phyloP scores from a whole-genome alignment of 2,797 vertebrate species.

The Melanogrammus aeglefinus region DNA sequence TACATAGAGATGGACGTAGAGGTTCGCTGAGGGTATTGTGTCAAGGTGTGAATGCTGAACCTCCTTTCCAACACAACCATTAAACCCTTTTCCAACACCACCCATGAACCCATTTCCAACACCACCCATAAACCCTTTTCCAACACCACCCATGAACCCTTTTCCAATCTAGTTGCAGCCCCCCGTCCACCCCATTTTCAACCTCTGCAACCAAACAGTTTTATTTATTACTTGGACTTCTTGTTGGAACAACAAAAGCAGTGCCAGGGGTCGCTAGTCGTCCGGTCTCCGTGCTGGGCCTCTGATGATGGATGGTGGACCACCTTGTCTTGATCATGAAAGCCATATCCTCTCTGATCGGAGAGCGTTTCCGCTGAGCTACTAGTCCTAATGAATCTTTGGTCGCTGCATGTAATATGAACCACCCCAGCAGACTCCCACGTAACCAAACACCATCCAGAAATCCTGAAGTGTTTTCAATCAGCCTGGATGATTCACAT shows the following conservation, averaged over 20 bases:
- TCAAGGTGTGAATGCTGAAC: constrained; percentile 35
- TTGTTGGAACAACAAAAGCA: neutral
- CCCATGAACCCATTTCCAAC: constrained; percentile 24
- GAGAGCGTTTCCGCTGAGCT: too few species aligned
- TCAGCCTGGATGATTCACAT: neutral
- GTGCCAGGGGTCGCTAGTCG: constrained; percentile 6
- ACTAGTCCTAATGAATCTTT: constrained; percentile 38
- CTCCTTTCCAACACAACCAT: constrained; percentile 25
- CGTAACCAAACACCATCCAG: constrained; percentile 27
- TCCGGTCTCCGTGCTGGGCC: constrained; percentile 14
- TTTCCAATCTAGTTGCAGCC: constrained; percentile 21
- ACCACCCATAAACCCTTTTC: constrained; percentile 21
- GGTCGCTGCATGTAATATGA: constrained; percentile 50
- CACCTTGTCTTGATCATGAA: constrained; percentile 27
- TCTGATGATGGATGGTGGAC: constrained; percentile 31
- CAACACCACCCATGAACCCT: constrained; percentile 22
- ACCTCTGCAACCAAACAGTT: neutral
- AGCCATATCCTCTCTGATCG: constrained; percentile 20
- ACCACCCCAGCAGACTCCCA: constrained; percentile 36
- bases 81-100: constrained; percentile 23
- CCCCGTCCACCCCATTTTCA: constrained; percentile 35
- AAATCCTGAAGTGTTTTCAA: neutral
- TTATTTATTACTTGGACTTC: neutral
- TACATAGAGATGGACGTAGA: neutral
- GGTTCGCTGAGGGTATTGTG: neutral